phyloP scores from a whole-genome alignment of 2,113 vertebrate species.

The Picathartes gymnocephalus region DNA sequence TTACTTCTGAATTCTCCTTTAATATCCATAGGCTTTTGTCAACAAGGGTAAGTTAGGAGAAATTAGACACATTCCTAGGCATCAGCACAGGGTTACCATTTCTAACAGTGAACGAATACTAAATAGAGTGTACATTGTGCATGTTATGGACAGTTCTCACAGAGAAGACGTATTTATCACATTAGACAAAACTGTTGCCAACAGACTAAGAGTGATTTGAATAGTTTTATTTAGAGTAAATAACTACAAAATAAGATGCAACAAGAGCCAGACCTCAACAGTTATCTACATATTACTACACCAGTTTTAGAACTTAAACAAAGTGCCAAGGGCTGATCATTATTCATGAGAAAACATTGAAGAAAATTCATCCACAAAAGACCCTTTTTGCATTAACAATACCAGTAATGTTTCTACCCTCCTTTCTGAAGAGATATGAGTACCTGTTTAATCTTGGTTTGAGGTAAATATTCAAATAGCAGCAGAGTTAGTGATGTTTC shows the following conservation, averaged over 20 bases:
- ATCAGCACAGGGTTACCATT: neutral
- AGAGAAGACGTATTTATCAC: neutral
- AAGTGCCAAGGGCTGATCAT: neutral
- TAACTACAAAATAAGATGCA: neutral
- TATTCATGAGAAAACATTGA: neutral
- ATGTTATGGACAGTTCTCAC: neutral
- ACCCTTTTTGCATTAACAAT: neutral
- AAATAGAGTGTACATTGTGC: neutral
- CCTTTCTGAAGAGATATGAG: neutral
- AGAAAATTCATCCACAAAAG: neutral
- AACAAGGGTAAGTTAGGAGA: neutral
- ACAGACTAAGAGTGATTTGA: neutral
- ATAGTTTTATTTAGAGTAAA: neutral
- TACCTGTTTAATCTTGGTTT: neutral
- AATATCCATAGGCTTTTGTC: neutral
- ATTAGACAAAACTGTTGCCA: neutral
- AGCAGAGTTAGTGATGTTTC: neutral
- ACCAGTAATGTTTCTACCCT: neutral
- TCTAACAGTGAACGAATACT: neutral
- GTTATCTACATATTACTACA: neutral
- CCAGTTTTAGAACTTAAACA: neutral
- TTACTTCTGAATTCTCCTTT: neutral
- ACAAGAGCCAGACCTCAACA: neutral
- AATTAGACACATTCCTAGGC: neutral
- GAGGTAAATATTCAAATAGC: neutral